phyloP scores from a whole-genome alignment of 1,140 invertebrate genomes.

The Parapsyche elsis region DNA sequence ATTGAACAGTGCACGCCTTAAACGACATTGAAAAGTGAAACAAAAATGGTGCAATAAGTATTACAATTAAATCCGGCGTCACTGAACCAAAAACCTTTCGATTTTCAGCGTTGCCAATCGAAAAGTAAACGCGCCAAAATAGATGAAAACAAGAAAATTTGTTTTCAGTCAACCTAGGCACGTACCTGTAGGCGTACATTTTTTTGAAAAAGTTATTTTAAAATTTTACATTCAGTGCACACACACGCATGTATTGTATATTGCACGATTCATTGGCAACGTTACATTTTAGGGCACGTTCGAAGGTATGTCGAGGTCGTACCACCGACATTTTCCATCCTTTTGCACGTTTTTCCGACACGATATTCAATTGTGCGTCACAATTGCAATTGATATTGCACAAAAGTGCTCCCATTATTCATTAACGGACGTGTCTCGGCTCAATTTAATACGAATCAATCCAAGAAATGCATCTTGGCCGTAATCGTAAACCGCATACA shows the following conservation, averaged over 20 bases:
- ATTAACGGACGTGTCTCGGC: too few species aligned
- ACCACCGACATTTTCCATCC: background rate
- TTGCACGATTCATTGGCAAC: background rate
- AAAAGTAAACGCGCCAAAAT: constrained; percentile 10
- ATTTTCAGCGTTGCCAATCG: constrained; percentile 1
- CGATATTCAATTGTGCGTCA: constrained; percentile 2
- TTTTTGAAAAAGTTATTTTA: background rate
- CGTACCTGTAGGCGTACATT: background rate
- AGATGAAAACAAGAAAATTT: background rate
- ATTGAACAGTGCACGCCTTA: background rate
- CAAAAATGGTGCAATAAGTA: background rate
- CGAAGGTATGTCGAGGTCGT: background rate
- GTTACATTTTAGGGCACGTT: constrained; percentile 14
- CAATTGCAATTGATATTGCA: background rate
- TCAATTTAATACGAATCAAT: too few species aligned
- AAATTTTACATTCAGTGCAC: background rate
- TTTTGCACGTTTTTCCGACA: background rate
- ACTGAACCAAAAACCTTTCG: constrained; percentile 5
- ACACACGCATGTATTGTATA: background rate
- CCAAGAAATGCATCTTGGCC: too few species aligned
- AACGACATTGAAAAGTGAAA: constrained; percentile 30
- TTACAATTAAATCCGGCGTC: background rate
- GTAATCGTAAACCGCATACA: too few species aligned
- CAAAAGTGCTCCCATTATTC: too few species aligned
- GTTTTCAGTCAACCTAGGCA: too few species aligned